Evolutionary conservation across 2,888 invertebrate genomes (phyloP).

Genomic region (Aelia acuminata): DNA sequence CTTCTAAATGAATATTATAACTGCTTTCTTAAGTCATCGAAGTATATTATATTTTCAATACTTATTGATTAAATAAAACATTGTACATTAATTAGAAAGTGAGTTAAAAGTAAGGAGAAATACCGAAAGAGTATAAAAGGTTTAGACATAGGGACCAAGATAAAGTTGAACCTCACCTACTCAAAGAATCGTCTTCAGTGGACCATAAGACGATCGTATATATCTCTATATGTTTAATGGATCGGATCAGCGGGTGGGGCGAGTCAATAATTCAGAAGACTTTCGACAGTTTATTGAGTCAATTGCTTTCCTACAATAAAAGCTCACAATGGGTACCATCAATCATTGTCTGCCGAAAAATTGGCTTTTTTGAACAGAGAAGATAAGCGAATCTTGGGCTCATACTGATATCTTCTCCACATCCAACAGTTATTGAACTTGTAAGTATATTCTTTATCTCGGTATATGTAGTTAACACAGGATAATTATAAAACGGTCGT

Average conservation of each 20-base stretch:
- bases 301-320: conserved; percentile 33
- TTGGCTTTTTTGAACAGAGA: not conserved
- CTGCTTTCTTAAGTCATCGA: too few species aligned
- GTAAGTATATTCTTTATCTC: not conserved
- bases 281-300: conserved; percentile 33
- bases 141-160: not conserved
- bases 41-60: too few species aligned
- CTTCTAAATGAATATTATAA: too few species aligned
- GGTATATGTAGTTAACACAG: too few species aligned
- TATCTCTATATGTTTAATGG: conserved; percentile 41
- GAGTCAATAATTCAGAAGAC: conserved; percentile 34
- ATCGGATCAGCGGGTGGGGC: not conserved
- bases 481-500: too few species aligned
- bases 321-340: not conserved
- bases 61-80: too few species aligned
- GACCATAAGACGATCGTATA: conserved; percentile 34
- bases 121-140: not conserved
- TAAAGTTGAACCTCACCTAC: conserved; percentile 19
- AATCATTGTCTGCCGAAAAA: conserved; percentile 26
- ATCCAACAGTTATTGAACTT: not conserved
- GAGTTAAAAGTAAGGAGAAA: not conserved
- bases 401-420: not conserved
- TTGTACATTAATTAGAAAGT: too few species aligned
- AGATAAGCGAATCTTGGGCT: not conserved
- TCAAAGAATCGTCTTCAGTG: conserved; percentile 37